Base-by-base conservation (phyloP, 2,888 invertebrate genomes). In the Sabellastarte sp. region DNA sequence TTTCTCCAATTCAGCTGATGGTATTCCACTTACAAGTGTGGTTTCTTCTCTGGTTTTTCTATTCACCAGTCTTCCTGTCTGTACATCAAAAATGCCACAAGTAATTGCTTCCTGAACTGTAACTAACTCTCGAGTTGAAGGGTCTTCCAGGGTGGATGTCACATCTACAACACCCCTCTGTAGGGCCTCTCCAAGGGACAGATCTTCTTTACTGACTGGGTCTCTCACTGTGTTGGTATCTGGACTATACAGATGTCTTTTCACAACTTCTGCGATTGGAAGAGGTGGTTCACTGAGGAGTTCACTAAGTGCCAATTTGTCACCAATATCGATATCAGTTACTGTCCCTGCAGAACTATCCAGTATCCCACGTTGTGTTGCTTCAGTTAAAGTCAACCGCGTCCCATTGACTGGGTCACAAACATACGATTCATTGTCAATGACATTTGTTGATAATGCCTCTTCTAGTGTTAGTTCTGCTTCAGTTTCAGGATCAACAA, bases 361-460 rank as follows among this genome's bases (percentile, higher is more conserved):
- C 50, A 89, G 87, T 60, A 95, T 66, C 26, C 76, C 76, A 61
- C 65, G 71, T 28, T 72, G 66, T n/a, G 97, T 87, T 50, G 96
- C 95, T 83, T 93, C 89, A 74, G 88, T 86, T 67, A 96, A 87
- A 2, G 93, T 92, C 57, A 97, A 86, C 85, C 93, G 91, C 50
- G 87, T 87, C 77, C 93, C 92, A 60, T 89, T 88, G 80, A 89
- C 89, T 61, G 92, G 90, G 86, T 95, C 92, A 71, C 94, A 92
- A 30, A 65, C 63, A 53, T 41, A 57, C 15, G 65, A 63, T 15
- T 58, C 26, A 3, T 30, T 32, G 50, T 67, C 67, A 31, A 67
- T 60, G 3, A 65, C 28, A 50, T 63, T 61, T 15, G 30, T 53
- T 2, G 60, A 32, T 24, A 67, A 41, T 24, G 80, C 80, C 60